Evolutionary conservation across 2,797 vertebrate genomes (phyloP).

Genomic region (Thaleichthys pacificus): DNA sequence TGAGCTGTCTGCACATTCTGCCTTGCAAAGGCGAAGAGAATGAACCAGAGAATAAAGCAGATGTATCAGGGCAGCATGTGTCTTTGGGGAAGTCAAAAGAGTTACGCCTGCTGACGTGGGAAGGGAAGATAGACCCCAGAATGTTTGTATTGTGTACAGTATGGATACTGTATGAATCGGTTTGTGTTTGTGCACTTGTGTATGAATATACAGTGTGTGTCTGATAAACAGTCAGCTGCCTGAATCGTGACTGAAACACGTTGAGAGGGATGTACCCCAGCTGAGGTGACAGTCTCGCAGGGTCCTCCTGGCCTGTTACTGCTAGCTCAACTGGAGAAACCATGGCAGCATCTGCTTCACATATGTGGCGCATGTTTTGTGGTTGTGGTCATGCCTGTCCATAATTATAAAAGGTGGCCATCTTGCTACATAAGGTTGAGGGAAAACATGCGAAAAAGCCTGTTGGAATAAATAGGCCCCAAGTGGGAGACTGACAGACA

Average conservation of each 20-base stretch:
- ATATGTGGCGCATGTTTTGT: conserved; percentile 59
- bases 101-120: no score
- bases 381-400: conserved; percentile 64
- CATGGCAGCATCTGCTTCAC: conserved; percentile 65
- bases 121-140: neutral
- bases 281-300: neutral
- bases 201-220: no score
- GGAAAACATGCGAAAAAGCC: conserved; percentile 65
- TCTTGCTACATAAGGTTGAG: conserved; percentile 61
- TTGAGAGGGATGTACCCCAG: neutral
- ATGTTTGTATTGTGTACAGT: neutral
- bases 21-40: neutral
- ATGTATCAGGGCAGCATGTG: no score
- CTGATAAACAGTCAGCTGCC: no score
- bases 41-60: no score
- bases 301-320: conserved; percentile 18
- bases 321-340: conserved; percentile 44
- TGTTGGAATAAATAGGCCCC: conserved; percentile 68
- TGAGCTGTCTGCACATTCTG: conserved; percentile 1
- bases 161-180: no score
- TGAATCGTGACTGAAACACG: no score
- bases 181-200: neutral
- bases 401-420: conserved; percentile 66
- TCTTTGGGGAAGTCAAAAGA: neutral
- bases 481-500: conserved; percentile 62